Percentiles rank a stretch among this genome's conserved stretches.
These are phyloP conservation scores for Gymnoscopelus microlampas DNA, from an alignment of 2,797 vertebrate genomes.

Conservation along the genomic window DNA sequence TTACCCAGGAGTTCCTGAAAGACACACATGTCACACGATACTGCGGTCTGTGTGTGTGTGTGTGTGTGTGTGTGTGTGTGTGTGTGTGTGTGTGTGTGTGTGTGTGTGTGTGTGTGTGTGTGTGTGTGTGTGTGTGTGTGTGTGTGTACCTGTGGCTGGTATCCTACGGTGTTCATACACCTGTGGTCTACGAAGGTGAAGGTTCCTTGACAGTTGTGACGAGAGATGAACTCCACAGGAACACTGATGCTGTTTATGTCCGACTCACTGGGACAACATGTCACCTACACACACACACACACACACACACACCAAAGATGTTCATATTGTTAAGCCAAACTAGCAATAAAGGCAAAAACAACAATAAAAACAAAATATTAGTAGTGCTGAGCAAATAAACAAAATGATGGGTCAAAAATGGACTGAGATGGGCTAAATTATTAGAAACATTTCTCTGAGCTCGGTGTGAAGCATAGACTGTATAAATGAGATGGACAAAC, in stretches of 20 bases:
- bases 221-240: conserved; percentile 96
- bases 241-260: conserved; percentile 88
- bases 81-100: no score
- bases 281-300: conserved; percentile 81
- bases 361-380: neutral
- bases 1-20: conserved; percentile 94
- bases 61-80: no score
- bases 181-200: conserved; percentile 98
- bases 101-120: no score
- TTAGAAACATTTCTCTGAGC: neutral
- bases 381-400: neutral
- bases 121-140: no score
- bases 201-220: conserved; percentile 91
- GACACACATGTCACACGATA: conserved; percentile 17
- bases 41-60: no score
- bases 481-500: no score
- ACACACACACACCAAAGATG: no score
- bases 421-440: neutral
- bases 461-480: neutral
- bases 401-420: neutral
- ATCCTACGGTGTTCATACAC: conserved; percentile 89
- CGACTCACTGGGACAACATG: conserved; percentile 90
- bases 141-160: conserved; percentile 91
- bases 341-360: neutral
- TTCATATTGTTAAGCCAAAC: neutral